These are phyloP conservation scores for Drosophila colorata DNA, from an alignment of 2,888 invertebrate species.

Conservation along the genomic window DNA sequence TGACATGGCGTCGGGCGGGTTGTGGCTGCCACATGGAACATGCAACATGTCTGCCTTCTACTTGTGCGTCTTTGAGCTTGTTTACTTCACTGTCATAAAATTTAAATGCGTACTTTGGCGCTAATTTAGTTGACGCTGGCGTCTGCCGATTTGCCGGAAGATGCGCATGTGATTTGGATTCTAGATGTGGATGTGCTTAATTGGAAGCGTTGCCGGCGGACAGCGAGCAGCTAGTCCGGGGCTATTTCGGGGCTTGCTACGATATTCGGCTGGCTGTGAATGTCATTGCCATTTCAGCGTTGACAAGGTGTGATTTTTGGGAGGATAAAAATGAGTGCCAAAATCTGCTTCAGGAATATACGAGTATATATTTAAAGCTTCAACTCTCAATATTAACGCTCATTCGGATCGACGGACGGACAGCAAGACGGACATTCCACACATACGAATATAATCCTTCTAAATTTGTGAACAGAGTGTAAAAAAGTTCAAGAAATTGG, in stretches of 20 bases:
- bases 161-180: slow-evolving; percentile 12
- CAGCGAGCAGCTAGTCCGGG: background rate
- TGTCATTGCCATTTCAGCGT: slow-evolving; percentile 33
- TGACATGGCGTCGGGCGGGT: slow-evolving; percentile 21
- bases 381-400: too few relatives aligned
- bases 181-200: slow-evolving; percentile 36
- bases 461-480: too few relatives aligned
- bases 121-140: slow-evolving; percentile 78
- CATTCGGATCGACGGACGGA: too few relatives aligned
- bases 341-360: too few relatives aligned
- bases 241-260: slow-evolving; percentile 16
- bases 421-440: too few relatives aligned
- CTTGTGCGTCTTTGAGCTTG: slow-evolving; percentile 42
- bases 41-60: slow-evolving; percentile 6
- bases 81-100: slow-evolving; percentile 79
- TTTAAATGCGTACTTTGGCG: slow-evolving; percentile 80
- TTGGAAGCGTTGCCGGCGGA: slow-evolving; percentile 32
- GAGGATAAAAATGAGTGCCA: too few relatives aligned
- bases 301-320: slow-evolving; percentile 13
- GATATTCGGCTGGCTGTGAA: slow-evolving; percentile 12
- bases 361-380: too few relatives aligned
- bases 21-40: slow-evolving; percentile 22
- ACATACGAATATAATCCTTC: too few relatives aligned
- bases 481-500: too few relatives aligned
- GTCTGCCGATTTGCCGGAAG: slow-evolving; percentile 32